These are phyloP conservation scores for Periparus ater DNA, from an alignment of 2,797 vertebrate species.

Conservation along the genomic window DNA sequence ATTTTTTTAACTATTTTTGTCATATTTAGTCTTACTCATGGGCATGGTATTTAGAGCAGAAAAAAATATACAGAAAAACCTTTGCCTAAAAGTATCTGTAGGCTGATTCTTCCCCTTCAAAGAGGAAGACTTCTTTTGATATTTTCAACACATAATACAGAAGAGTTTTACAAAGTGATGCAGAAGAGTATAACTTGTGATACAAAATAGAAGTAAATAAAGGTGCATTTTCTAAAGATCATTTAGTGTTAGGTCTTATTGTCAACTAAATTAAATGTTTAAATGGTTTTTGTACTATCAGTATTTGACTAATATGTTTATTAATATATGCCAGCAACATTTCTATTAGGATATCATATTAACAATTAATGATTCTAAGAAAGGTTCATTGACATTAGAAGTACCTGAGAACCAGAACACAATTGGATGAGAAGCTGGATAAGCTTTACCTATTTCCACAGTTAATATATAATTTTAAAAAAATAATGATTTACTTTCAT, in stretches of 20 bases:
- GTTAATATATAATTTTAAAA: not conserved
- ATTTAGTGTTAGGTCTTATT: not conserved
- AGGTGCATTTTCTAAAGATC: not conserved
- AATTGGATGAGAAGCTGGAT: not conserved
- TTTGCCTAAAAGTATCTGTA: not conserved
- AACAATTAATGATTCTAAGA: not conserved
- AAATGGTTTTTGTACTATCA: not conserved
- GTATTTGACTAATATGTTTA: not conserved
- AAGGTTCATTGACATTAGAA: not conserved
- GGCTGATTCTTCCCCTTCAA: not conserved
- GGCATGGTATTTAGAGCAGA: not conserved
- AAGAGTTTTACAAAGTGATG: not conserved
- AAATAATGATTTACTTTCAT: not conserved
- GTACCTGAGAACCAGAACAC: not conserved
- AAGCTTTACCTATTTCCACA: not conserved
- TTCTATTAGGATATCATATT: not conserved
- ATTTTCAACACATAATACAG: not conserved
- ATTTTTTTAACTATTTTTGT: not conserved
- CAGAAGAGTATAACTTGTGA: not conserved
- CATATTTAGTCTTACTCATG: not conserved
- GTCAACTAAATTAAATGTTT: not conserved
- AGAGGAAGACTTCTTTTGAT: not conserved
- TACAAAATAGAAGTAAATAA: not conserved
- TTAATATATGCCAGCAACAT: not conserved
- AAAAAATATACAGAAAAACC: not conserved